Evolutionary conservation across 2,113 vertebrate species (phyloP).

Genomic region (Hucho hucho): DNA sequence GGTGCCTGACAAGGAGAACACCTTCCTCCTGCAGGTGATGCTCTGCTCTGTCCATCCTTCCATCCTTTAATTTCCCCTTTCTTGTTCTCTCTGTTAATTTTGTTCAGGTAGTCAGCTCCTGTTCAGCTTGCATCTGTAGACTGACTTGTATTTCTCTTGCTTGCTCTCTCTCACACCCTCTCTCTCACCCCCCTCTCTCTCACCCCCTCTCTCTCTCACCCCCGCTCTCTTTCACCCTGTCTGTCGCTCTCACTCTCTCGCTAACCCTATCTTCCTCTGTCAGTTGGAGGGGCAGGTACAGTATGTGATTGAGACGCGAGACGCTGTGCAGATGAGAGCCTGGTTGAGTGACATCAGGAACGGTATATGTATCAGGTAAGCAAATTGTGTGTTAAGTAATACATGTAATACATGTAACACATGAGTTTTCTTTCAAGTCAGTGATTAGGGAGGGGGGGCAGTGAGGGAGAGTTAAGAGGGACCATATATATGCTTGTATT

Average conservation of each 20-base stretch:
- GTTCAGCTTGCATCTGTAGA: neutral
- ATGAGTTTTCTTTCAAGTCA: too few relatives aligned
- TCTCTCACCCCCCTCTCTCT: neutral
- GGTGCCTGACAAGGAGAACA: conserved; percentile 91
- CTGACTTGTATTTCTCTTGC: neutral
- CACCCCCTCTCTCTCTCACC: too few relatives aligned
- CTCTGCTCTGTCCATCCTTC: too few relatives aligned
- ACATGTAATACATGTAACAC: too few relatives aligned
- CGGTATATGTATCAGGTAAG: conserved; percentile 83
- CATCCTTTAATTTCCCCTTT: neutral
- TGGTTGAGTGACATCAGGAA: conserved; percentile 91
- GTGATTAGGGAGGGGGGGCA: too few relatives aligned
- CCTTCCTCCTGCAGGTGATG: conserved; percentile 86
- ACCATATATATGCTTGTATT: too few relatives aligned
- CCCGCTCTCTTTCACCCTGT: neutral
- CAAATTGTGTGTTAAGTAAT: neutral
- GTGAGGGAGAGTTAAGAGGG: too few relatives aligned
- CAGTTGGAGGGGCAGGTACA: conserved; percentile 82
- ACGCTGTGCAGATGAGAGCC: conserved; percentile 85
- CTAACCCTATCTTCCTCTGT: neutral
- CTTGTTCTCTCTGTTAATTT: neutral
- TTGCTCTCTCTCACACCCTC: too few relatives aligned
- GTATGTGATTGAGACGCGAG: conserved; percentile 87
- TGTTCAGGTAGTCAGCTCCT: neutral
- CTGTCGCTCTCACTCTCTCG: neutral